Evolutionary conservation across 2,113 vertebrate genomes (phyloP).

Genomic region (Semnopithecus entellus): DNA sequence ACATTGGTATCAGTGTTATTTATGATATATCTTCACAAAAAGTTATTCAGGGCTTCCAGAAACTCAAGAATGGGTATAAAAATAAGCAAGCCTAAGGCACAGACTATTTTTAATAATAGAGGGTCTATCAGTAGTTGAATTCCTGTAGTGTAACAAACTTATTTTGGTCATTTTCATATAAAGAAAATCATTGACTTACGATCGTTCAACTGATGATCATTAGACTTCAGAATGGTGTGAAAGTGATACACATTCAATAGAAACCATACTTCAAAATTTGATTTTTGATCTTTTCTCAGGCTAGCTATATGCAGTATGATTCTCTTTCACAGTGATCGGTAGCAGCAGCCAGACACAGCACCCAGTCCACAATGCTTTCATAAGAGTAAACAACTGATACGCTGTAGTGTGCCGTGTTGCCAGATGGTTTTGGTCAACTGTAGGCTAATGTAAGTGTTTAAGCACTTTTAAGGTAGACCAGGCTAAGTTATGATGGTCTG

Average conservation of each 20-base stretch:
- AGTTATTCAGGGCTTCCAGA: neutral
- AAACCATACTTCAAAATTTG: neutral
- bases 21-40: neutral
- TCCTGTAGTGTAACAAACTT: neutral
- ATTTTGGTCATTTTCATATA: neutral
- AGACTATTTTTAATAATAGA: constrained; percentile 20
- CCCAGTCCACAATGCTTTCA: neutral
- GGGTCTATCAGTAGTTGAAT: neutral
- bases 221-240: neutral
- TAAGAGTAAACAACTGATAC: neutral
- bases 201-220: neutral
- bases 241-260: neutral
- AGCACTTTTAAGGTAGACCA: neutral
- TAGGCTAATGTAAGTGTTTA: neutral
- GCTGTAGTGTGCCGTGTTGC: neutral
- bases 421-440: neutral
- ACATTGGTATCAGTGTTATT: neutral
- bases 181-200: neutral
- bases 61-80: constrained; percentile 3
- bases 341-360: neutral
- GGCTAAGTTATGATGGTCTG: neutral
- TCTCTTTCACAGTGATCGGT: neutral
- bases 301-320: neutral
- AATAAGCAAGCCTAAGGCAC: neutral
- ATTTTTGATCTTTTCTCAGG: neutral